phyloP scores from a whole-genome alignment of 1,140 invertebrate species.

The Olivierus martensii region DNA sequence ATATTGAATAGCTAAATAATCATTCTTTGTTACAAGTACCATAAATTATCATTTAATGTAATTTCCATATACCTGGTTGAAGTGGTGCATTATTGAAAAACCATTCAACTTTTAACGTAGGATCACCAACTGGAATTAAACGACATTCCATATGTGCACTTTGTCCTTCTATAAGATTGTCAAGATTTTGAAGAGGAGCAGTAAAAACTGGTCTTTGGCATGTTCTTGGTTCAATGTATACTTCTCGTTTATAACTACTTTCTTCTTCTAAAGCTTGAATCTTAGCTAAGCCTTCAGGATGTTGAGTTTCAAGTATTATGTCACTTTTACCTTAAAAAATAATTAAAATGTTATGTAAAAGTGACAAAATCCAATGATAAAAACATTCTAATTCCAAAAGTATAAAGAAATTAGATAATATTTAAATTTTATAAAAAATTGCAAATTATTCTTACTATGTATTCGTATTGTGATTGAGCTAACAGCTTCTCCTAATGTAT shows the following conservation, averaged over 20 bases:
- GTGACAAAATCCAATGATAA: no score
- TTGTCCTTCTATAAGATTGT: slow-evolving; percentile 74
- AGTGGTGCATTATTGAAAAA: slow-evolving; percentile 89
- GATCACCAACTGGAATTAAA: slow-evolving; percentile 96
- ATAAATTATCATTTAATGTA: no score
- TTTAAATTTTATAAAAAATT: background rate
- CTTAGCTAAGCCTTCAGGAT: slow-evolving; percentile 84
- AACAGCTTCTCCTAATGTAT: slow-evolving; percentile 69
- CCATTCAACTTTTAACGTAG: slow-evolving; percentile 95
- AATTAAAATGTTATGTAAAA: no score
- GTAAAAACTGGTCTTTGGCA: slow-evolving; percentile 87
- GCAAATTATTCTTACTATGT: slow-evolving; percentile 21
- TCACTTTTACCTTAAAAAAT: slow-evolving; percentile 25
- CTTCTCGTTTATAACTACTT: slow-evolving; percentile 39
- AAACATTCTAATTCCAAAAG: background rate
- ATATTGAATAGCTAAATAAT: no score
- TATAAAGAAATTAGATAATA: background rate
- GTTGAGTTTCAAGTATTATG: slow-evolving; percentile 82
- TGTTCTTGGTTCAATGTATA: slow-evolving; percentile 52
- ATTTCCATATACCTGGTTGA: slow-evolving; percentile 49
- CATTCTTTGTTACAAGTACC: no score
- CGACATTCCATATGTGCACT: slow-evolving; percentile 91
- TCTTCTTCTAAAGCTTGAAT: slow-evolving; percentile 76
- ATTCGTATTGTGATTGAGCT: slow-evolving; percentile 66
- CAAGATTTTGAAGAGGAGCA: slow-evolving; percentile 82